These are phyloP conservation scores for Oriolus oriolus DNA, from an alignment of 2,113 vertebrate genomes.

Conservation along the genomic window DNA sequence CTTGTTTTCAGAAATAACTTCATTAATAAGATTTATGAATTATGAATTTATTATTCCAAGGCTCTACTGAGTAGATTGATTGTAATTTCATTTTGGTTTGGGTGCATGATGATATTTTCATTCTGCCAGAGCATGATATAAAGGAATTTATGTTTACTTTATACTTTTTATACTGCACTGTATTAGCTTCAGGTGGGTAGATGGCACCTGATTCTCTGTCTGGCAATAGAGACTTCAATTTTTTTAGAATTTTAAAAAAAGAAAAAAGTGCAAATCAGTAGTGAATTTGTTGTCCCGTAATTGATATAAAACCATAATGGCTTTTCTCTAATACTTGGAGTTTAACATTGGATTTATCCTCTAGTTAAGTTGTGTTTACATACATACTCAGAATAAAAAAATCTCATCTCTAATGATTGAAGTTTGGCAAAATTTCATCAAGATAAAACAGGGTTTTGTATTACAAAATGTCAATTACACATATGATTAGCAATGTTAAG, in stretches of 20 bases:
- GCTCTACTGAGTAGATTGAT: neutral
- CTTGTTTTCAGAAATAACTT: neutral
- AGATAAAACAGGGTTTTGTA: neutral
- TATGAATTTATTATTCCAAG: neutral
- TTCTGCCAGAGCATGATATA: neutral
- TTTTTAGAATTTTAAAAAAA: neutral
- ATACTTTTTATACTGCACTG: neutral
- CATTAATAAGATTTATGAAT: neutral
- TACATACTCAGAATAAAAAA: neutral
- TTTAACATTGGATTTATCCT: neutral
- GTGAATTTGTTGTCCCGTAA: neutral
- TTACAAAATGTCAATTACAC: neutral
- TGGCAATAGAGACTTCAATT: neutral
- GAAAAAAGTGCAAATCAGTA: neutral
- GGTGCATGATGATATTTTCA: neutral
- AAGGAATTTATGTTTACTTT: neutral
- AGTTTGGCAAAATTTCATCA: neutral
- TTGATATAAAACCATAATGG: neutral
- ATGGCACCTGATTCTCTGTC: neutral
- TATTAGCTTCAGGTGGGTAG: neutral
- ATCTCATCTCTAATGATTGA: neutral
- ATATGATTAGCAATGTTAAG: neutral
- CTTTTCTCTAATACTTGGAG: neutral
- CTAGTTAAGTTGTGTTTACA: neutral
- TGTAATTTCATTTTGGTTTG: neutral